Conservation (phyloP, 2,888 invertebrate genomes). For the Eilema depressum region DNA sequence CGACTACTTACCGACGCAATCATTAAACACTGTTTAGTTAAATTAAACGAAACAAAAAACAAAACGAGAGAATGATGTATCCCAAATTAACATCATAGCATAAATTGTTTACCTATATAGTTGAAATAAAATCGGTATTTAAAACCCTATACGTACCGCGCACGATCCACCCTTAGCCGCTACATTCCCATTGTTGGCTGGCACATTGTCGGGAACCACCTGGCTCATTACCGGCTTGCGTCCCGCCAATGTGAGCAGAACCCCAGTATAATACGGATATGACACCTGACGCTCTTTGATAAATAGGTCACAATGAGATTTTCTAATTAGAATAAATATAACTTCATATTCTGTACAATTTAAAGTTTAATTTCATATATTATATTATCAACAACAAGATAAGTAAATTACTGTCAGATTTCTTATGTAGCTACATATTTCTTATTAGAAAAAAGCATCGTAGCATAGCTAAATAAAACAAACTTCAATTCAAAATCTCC, state of each 20-base stretch:
- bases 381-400: not conserved
- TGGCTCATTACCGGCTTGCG: slow-evolving; percentile 77
- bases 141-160: slow-evolving; percentile 52
- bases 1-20: too few relatives aligned
- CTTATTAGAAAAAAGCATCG: not conserved
- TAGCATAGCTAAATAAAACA: not conserved
- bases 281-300: slow-evolving; percentile 19
- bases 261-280: slow-evolving; percentile 39
- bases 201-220: slow-evolving; percentile 79
- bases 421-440: not conserved
- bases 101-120: not conserved
- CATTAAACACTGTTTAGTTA: too few relatives aligned
- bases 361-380: not conserved
- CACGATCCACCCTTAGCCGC: slow-evolving; percentile 64
- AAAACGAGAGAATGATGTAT: too few relatives aligned
- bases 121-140: slow-evolving; percentile 40
- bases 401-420: too few relatives aligned
- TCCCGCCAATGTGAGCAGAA: slow-evolving; percentile 54
- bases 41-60: too few relatives aligned
- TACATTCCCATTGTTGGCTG: slow-evolving; percentile 70
- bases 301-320: not conserved
- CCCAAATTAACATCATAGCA: not conserved
- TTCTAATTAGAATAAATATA: not conserved
- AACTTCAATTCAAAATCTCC: not conserved
- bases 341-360: not conserved